Percentiles rank a stretch among this genome's conserved stretches.
phyloP scores from a whole-genome alignment of 2,797 vertebrate species.

The Cryptoprocta ferox region DNA sequence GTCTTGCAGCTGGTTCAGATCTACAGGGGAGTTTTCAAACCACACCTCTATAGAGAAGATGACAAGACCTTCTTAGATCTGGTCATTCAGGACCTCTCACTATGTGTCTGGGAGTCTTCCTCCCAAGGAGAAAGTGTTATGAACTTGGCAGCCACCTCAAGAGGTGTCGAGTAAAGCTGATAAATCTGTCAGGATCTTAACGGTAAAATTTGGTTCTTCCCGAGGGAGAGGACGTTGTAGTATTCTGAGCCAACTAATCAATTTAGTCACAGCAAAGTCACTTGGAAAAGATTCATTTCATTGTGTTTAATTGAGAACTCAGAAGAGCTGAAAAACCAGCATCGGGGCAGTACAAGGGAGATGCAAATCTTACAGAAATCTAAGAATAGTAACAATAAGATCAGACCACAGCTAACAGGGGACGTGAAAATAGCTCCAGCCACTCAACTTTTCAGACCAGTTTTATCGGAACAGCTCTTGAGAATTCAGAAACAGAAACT shows the following conservation, averaged over 20 bases:
- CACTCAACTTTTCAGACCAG: neutral
- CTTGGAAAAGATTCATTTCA: constrained; percentile 30
- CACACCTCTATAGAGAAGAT: neutral
- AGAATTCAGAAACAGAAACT: neutral
- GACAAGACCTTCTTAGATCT: neutral
- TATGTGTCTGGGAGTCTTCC: constrained; percentile 7
- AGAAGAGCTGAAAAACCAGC: constrained; percentile 26
- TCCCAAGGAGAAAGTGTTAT: neutral
- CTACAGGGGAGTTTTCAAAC: neutral
- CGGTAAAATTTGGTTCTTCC: constrained; percentile 45
- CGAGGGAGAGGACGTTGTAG: neutral
- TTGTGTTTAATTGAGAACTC: neutral
- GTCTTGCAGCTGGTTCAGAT: neutral
- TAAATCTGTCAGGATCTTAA: constrained; percentile 16
- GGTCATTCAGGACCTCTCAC: neutral
- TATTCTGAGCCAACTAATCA: constrained; percentile 7
- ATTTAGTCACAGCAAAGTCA: neutral
- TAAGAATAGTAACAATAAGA: neutral
- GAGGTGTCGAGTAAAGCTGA: neutral
- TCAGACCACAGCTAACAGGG: neutral
- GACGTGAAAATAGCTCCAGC: neutral
- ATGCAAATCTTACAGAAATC: neutral
- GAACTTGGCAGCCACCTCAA: constrained; percentile 6
- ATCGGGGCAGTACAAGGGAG: neutral
- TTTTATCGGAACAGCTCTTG: neutral